phyloP scores from a whole-genome alignment of 2,888 invertebrate genomes.

The Apamea anceps region DNA sequence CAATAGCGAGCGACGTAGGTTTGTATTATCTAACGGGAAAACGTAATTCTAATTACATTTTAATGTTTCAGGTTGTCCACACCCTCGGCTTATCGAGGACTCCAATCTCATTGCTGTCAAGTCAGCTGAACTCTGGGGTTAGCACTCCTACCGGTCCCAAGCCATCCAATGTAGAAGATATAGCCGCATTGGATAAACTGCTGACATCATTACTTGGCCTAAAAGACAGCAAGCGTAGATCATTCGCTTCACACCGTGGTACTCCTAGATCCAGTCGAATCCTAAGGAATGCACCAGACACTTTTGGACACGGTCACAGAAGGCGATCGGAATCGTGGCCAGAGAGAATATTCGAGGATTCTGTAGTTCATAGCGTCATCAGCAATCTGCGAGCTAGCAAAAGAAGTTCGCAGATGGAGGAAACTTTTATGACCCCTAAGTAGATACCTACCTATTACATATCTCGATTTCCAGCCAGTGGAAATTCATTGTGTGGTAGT shows the following conservation, averaged over 20 bases:
- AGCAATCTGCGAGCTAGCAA: slow-evolving; percentile 81
- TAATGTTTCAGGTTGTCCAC: slow-evolving; percentile 77
- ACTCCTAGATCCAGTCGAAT: slow-evolving; percentile 82
- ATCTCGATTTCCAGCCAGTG: not conserved
- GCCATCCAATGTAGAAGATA: slow-evolving; percentile 89
- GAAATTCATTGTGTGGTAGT: not conserved
- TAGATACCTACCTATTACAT: slow-evolving; percentile 57
- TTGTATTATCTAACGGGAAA: slow-evolving; percentile 33
- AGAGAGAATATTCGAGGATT: slow-evolving; percentile 84
- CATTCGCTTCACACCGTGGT: slow-evolving; percentile 81
- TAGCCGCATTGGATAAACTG: slow-evolving; percentile 91
- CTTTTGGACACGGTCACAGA: slow-evolving; percentile 66
- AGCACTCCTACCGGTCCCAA: slow-evolving; percentile 76
- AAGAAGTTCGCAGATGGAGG: slow-evolving; percentile 80
- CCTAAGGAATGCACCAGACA: slow-evolving; percentile 73
- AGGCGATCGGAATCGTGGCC: slow-evolving; percentile 85
- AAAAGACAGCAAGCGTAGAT: slow-evolving; percentile 79
- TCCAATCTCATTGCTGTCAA: slow-evolving; percentile 79
- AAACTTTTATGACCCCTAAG: slow-evolving; percentile 84
- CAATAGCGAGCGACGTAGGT: slow-evolving; percentile 8
- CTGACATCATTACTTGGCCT: slow-evolving; percentile 91
- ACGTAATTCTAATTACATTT: slow-evolving; percentile 29
- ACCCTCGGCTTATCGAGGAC: slow-evolving; percentile 82
- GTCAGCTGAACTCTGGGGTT: slow-evolving; percentile 77
- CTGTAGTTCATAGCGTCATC: slow-evolving; percentile 84